Evolutionary conservation across 2,797 vertebrate species (phyloP).

Genomic region (Nannoperca obscura): DNA sequence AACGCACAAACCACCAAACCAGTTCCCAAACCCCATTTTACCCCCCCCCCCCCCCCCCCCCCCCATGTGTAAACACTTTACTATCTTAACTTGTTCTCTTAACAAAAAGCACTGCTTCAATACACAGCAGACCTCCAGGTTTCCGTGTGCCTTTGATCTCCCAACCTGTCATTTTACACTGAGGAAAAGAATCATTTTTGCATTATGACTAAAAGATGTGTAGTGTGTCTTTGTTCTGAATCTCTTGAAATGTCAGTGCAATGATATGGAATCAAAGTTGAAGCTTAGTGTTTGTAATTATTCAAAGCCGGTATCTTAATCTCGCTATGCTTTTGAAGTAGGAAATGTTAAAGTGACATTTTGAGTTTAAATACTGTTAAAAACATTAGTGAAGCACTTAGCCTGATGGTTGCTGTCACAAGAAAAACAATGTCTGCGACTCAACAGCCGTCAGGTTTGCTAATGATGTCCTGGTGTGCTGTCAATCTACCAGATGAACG

Average conservation of each 20-base stretch:
- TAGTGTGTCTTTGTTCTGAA: conserved; percentile 77
- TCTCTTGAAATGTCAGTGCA: conserved; percentile 79
- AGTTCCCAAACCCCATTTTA: too few species aligned
- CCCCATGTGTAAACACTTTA: conserved; percentile 57
- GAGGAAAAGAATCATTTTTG: conserved; percentile 67
- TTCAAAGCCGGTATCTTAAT: conserved; percentile 80
- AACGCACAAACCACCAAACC: too few species aligned
- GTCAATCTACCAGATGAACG: conserved; percentile 81
- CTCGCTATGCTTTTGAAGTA: conserved; percentile 76
- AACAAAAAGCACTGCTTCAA: conserved; percentile 52
- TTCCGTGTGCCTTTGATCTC: conserved; percentile 72
- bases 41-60: too few species aligned
- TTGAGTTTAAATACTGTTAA: conserved; percentile 84
- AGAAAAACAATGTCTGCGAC: conserved; percentile 77
- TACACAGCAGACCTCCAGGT: conserved; percentile 66
- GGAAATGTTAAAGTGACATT: conserved; percentile 81
- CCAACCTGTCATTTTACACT: conserved; percentile 65
- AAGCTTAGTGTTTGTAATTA: conserved; percentile 82
- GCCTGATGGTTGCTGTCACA: conserved; percentile 77
- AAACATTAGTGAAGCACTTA: conserved; percentile 80
- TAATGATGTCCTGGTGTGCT: conserved; percentile 81
- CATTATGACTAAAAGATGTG: conserved; percentile 74
- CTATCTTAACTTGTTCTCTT: conserved; percentile 61
- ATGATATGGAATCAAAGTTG: conserved; percentile 81
- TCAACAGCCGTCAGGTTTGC: conserved; percentile 76